Evolutionary conservation across 2,797 vertebrate genomes (phyloP), one percentile per base, ranked within the genome.

Genomic region (Odontamblyopus lacepedii): DNA sequence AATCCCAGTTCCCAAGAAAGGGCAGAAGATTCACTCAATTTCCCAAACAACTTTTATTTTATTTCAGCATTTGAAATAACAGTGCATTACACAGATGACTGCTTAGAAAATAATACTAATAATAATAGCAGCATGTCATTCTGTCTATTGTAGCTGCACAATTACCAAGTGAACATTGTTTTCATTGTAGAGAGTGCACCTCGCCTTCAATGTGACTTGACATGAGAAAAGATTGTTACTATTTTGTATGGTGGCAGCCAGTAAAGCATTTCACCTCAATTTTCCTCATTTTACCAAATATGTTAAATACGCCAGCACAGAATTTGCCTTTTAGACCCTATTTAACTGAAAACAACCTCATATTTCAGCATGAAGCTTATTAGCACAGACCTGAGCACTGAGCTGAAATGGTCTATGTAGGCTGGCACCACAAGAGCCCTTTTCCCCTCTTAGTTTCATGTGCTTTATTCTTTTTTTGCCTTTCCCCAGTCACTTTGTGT

Each of bases 321-420:
- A 83, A 90, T 89, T 78, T 84, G 82, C 83, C 78, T 91, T 78
- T 83, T 29, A 59, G 18, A 84, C 87, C 82, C 1, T 57, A 68
- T 80, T 90, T 86, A 69, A 73, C 76, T 80, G 83, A 84, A 89
- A 89, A 88, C 85, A 88, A 88, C 88, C 79, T 80, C 60, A 48
- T 71, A 86, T 88, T 83, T 82, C 71, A 91, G 82, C 87, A 83
- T 79, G 67, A 79, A 81, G 87, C 82, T 88, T 90, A 90, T 90
- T 83, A 91, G 77, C 71, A 66, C 71, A 83, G 82, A 87, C 62
- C 62, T 83, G 77, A 88, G 83, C 70, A 82, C 69, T 73, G 87
- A 84, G 75, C 79, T 79, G 76, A 81, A 82, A 51, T 74, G 71
- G 13, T 63, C 60, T 57, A 75, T 82, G 82, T 75, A 75, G 78